Conservation (phyloP, 2,888 invertebrate species). For the Trichacis sp. region DNA sequence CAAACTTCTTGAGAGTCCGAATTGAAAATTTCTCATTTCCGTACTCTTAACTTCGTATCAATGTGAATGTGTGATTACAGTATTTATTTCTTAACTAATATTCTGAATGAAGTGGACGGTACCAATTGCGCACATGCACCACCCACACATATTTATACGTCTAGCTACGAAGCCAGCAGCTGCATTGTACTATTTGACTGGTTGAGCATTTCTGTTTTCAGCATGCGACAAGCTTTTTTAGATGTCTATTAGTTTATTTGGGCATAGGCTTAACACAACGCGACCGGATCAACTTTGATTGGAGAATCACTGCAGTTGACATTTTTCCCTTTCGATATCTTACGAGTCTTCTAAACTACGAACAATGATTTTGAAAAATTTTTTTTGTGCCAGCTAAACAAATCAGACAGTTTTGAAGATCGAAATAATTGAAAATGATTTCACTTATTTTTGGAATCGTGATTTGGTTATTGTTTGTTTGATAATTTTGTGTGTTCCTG, state of each 20-base stretch:
- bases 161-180: conserved; percentile 50
- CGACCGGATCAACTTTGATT: too few relatives aligned
- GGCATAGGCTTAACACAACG: conserved; percentile 9
- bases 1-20: conserved; percentile 3
- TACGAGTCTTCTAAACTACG: too few relatives aligned
- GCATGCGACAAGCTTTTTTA: conserved; percentile 48
- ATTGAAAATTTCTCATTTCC: not conserved
- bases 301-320: too few relatives aligned
- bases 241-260: conserved; percentile 25
- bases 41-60: not conserved
- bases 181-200: conserved; percentile 51
- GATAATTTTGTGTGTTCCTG: too few relatives aligned
- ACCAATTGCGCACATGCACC: conserved; percentile 40
- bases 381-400: too few relatives aligned
- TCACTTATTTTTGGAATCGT: too few relatives aligned
- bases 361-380: too few relatives aligned
- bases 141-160: conserved; percentile 26
- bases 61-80: conserved; percentile 8
- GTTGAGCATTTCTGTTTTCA: conserved; percentile 54
- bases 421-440: too few relatives aligned
- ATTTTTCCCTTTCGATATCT: too few relatives aligned
- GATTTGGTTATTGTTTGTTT: too few relatives aligned
- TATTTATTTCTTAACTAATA: conserved; percentile 25
- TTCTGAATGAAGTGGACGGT: conserved; percentile 41
- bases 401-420: too few relatives aligned